Conservation (phyloP, 2,797 vertebrate species). For the Centroberyx gerrardi region DNA sequence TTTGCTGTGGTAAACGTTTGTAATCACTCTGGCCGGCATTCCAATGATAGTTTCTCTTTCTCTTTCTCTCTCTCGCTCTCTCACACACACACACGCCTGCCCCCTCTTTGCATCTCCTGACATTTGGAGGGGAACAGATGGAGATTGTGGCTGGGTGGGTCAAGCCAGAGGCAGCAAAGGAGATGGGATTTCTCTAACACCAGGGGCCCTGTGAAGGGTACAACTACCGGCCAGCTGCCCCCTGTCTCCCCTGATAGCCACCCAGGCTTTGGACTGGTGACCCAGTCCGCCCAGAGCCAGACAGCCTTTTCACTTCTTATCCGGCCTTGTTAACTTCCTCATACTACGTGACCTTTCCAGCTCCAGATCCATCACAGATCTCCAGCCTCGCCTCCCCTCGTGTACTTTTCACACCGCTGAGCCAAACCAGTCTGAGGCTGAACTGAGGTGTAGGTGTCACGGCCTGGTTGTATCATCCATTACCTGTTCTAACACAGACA, state of each 20-base stretch:
- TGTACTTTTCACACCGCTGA: conserved; percentile 37
- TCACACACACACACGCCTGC: conserved; percentile 41
- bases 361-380: conserved; percentile 45
- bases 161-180: conserved; percentile 73
- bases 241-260: conserved; percentile 58
- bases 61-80: conserved; percentile 21
- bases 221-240: conserved; percentile 69
- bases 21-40: conserved; percentile 48
- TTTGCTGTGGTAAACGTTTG: conserved; percentile 53
- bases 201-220: conserved; percentile 67
- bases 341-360: conserved; percentile 38
- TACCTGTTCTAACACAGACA: conserved; percentile 48
- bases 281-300: conserved; percentile 41
- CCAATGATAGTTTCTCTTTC: conserved; percentile 8
- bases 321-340: conserved; percentile 51
- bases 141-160: conserved; percentile 71
- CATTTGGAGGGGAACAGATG: conserved; percentile 81
- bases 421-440: conserved; percentile 40
- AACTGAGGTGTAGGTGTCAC: background rate
- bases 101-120: conserved; percentile 64
- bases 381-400: conserved; percentile 24
- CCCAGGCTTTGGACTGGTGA: conserved; percentile 44
- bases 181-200: conserved; percentile 74
- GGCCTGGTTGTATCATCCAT: conserved; percentile 56
- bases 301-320: conserved; percentile 31